Evolutionary conservation across 30 jellyfish, hydroid and myxozoan genomes (phyloP), one percentile per base, ranked within the genome.

Genomic region (Pseudorhiza aurosa): DNA sequence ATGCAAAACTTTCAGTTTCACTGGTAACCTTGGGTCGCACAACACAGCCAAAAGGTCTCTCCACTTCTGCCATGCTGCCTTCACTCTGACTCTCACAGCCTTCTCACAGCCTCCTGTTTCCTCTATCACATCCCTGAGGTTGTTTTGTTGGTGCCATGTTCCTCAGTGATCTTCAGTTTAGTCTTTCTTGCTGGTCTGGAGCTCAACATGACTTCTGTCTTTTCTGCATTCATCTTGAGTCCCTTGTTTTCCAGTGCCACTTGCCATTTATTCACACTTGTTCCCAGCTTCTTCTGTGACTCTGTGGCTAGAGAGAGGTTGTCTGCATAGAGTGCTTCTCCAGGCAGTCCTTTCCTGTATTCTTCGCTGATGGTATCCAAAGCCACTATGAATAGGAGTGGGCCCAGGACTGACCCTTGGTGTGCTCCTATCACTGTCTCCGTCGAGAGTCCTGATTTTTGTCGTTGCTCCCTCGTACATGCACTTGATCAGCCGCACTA

Each of bases 161-260:
- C n/a, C n/a, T n/a, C n/a, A n/a, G n/a, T n/a, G n/a, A 17, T 21
- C 71, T 25, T 57, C 33, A 57, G 9, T 21, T 22, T 15, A 4
- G 11, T 28, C 39, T 22, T 22, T 18, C 44, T 57, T 40, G 21
- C 44, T 57, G 25, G 71, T 8, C 72, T 24, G n/a, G 42, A 29
- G 12, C 25, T 29, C 5, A 58, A 19, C 45, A 31, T 27, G 22
- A 24, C 43, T 69, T 69, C 83, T 45, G 85, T 71, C 76, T 71
- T 71, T n/a, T 30, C 12, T 46, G 55, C 27, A 26, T 29, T 42
- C 15, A 71, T 44, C 24, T 18, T 71, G 19, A 71, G 26, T 1
- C 71, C 71, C 27, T 18, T 71, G 6, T 71, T 31, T 15, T 71
- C 85, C 36, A 71, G 53, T 18, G 75, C 73, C 5, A 18, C 53